Base-by-base conservation (phyloP, 1,140 invertebrate species). In the Orussus abietinus region DNA sequence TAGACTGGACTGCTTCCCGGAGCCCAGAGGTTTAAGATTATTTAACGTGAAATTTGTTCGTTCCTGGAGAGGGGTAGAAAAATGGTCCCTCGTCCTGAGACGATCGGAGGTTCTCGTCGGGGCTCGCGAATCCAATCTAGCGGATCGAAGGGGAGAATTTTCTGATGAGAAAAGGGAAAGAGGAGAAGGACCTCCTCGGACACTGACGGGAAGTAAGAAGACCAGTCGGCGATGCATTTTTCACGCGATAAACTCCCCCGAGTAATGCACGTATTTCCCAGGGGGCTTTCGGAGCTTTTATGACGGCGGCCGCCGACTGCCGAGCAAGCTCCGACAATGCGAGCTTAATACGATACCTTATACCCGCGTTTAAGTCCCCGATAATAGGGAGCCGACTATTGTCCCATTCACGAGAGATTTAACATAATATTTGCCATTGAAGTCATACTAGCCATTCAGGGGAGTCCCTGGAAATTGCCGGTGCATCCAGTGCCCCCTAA, bases 341-440 rank as follows among this genome's bases (percentile, higher is more conserved):
- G 36, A 30, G 44, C 59, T 53, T 59, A 57, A 67, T 66, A 63
- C 42, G 51, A 57, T 60, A 55, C 52, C 58, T 55, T 59, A 58
- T 62, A 59, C 45, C 45, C 45, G 28, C 42, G 47, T 65, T 69
- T 62, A 64, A 68, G 56, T 51, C 55, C 49, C 34, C 47, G 47
- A 68, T 69, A 69, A 66, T 69, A 56, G 60, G 45, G 33, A 42
- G 34, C 43, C 33, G 42, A 47, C 51, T 47, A 67, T 71, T 69
- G 64, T 68, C 51, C 63, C 46, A 64, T 69, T 71, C 62, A 71
- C 31, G 38, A 53, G 55, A 66, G 66, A 69, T 69, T 71, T 66
- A 66, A 69, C 66, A 71, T 69, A 71, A 71, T 71, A 69, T 71
- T 69, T 71, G 55, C 64, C 52, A 71, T 69, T 64, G 68, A 69